A percentile compares a stretch with the other conserved stretches of the same genome.
phyloP scores from a whole-genome alignment of 2,888 invertebrate genomes.

The Athetis lepigone region DNA sequence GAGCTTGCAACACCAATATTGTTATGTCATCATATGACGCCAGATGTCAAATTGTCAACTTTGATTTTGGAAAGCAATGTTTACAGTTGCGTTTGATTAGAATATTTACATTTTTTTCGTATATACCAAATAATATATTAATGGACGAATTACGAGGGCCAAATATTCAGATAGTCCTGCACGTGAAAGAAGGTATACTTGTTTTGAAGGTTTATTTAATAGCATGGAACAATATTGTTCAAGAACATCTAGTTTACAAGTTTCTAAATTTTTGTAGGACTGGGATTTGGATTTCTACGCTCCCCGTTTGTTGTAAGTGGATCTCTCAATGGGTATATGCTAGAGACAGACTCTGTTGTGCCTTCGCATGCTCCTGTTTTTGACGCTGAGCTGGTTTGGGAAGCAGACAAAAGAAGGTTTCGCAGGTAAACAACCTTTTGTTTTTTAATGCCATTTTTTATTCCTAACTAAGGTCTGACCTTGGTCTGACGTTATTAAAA shows the following conservation, averaged over 20 bases:
- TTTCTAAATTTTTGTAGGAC: constrained; percentile 79
- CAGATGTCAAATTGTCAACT: constrained; percentile 28
- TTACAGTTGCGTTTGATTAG: constrained; percentile 79
- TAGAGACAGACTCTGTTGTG: constrained; percentile 92
- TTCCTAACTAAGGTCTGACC: not conserved
- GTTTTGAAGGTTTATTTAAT: not conserved
- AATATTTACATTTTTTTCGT: constrained; percentile 69
- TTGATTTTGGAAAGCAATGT: constrained; percentile 76
- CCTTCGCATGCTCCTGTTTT: constrained; percentile 91
- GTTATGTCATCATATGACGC: constrained; percentile 1
- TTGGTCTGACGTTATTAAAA: not conserved
- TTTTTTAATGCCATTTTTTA: constrained; percentile 16
- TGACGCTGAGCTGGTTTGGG: constrained; percentile 94
- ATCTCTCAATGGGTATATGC: constrained; percentile 91
- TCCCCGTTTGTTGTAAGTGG: constrained; percentile 91
- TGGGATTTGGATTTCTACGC: constrained; percentile 90
- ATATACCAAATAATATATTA: constrained; percentile 64
- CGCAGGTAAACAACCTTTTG: constrained; percentile 87
- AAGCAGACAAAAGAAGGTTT: constrained; percentile 93
- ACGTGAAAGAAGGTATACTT: constrained; percentile 91
- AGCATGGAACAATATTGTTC: not conserved
- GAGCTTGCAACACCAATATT: constrained; percentile 30
- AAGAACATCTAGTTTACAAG: not conserved
- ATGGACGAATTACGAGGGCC: constrained; percentile 92
- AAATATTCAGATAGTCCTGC: constrained; percentile 92